phyloP scores from a whole-genome alignment of 2,888 invertebrate species.

The Caenorhabditis virilis region DNA sequence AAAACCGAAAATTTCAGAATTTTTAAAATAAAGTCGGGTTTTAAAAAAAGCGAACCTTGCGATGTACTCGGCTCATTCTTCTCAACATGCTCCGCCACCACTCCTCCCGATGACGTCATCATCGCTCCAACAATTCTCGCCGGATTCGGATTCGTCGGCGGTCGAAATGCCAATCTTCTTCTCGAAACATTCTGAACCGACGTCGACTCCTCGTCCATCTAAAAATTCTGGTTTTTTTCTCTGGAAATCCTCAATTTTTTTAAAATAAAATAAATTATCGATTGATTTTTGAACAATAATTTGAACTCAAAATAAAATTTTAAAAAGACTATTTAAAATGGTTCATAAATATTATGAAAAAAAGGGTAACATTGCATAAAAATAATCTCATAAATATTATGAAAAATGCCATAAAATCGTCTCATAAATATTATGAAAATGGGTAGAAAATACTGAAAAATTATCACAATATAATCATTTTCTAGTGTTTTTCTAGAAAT shows the following conservation, averaged over 20 bases:
- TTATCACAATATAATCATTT: background rate
- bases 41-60: background rate
- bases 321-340: background rate
- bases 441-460: too few species aligned
- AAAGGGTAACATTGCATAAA: too few species aligned
- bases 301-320: background rate
- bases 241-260: background rate
- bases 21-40: background rate
- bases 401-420: too few species aligned
- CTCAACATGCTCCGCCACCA: background rate
- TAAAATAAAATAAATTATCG: background rate
- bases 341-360: too few species aligned
- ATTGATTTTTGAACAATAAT: background rate
- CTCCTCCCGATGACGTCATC: too few species aligned
- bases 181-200: background rate
- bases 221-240: background rate
- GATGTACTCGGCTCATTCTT: background rate
- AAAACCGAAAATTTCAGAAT: background rate
- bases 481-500: background rate
- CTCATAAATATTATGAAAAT: too few species aligned
- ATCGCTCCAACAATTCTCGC: too few species aligned
- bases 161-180: conserved; percentile 3
- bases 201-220: conserved; percentile 2
- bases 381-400: too few species aligned
- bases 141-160: background rate